Evolutionary conservation across 2,797 vertebrate genomes (phyloP).

Genomic region (Rhabdophis nuchalis): DNA sequence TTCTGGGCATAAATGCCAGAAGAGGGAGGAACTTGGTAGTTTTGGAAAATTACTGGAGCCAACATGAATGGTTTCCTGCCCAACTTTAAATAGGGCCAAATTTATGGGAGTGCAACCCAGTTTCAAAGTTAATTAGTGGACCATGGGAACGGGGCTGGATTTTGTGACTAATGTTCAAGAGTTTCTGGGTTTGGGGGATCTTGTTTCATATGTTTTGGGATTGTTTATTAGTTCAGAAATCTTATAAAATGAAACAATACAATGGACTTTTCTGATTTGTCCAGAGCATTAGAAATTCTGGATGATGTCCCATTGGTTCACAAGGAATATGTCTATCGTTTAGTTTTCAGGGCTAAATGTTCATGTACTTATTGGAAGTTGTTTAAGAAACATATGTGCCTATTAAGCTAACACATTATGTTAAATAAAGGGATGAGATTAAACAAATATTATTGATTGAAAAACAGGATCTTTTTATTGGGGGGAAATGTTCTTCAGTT

Average conservation of each 20-base stretch:
- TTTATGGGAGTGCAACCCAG: background rate
- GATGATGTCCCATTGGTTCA: background rate
- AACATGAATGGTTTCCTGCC: background rate
- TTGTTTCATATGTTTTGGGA: background rate
- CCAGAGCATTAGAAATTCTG: background rate
- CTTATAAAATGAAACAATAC: background rate
- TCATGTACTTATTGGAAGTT: background rate
- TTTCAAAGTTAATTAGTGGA: background rate
- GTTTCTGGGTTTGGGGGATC: background rate
- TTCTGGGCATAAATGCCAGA: background rate
- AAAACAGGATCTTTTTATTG: background rate
- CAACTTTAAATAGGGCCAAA: background rate
- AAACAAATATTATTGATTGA: background rate
- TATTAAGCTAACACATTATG: background rate
- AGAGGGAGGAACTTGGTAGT: background rate
- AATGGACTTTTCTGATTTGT: background rate
- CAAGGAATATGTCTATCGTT: background rate
- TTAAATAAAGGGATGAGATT: background rate
- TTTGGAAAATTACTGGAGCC: background rate
- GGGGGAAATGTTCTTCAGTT: background rate
- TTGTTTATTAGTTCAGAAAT: background rate
- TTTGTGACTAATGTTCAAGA: background rate
- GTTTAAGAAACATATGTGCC: background rate
- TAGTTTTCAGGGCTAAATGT: background rate
- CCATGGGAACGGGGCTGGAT: background rate